Conservation (phyloP, 2,888 invertebrate species). For the Spodoptera picta region DNA sequence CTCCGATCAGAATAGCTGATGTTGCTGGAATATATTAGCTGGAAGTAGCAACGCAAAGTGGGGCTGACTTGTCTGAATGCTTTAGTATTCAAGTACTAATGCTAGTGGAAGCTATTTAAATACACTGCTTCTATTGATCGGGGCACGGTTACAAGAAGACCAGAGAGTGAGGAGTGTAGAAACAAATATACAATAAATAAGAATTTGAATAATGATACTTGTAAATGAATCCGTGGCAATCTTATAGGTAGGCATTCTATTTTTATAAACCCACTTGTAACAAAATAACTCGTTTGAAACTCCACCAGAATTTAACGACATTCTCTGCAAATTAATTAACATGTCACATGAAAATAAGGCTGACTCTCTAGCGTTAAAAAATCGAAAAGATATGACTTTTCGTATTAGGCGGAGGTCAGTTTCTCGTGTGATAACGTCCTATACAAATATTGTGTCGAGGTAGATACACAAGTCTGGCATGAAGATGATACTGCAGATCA, state of each 20-base stretch:
- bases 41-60: no score
- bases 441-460: slow-evolving; percentile 26
- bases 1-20: no score
- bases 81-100: background rate
- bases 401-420: background rate
- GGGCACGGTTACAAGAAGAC: background rate
- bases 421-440: slow-evolving; percentile 1
- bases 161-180: background rate
- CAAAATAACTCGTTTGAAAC: no score
- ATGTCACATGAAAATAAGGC: slow-evolving; percentile 1
- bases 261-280: no score
- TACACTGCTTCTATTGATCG: background rate
- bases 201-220: no score
- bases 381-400: slow-evolving; percentile 22
- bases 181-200: background rate
- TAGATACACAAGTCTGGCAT: slow-evolving; percentile 16
- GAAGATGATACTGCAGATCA: slow-evolving; percentile 4
- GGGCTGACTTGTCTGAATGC: no score
- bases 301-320: no score
- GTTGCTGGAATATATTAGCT: no score
- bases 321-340: slow-evolving; percentile 7
- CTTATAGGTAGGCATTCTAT: no score
- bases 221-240: no score
- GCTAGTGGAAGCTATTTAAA: background rate
- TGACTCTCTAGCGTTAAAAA: slow-evolving; percentile 1